Conservation (phyloP, 2,797 vertebrate genomes). For the Acanthurus tractus region DNA sequence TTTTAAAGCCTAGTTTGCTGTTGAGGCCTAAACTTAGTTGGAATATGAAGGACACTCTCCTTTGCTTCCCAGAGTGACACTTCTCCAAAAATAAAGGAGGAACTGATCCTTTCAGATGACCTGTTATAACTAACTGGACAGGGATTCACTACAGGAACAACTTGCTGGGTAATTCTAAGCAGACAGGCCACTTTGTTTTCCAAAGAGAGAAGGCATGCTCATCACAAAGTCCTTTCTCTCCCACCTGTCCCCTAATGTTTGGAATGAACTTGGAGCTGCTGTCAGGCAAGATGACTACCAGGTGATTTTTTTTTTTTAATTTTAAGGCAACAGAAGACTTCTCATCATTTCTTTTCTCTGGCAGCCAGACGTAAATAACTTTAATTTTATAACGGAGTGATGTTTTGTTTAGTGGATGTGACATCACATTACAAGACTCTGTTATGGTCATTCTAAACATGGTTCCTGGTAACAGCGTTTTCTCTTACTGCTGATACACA, state of each 20-base stretch:
- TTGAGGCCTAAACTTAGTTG: background rate
- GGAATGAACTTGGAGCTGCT: no score
- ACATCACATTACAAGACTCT: no score
- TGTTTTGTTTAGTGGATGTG: background rate
- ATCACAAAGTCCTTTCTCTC: background rate
- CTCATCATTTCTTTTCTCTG: background rate
- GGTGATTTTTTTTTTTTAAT: no score
- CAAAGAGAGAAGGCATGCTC: background rate
- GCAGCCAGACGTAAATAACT: background rate
- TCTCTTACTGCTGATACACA: constrained; percentile 5
- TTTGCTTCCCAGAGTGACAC: no score
- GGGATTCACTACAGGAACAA: no score
- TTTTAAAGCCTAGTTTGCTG: background rate
- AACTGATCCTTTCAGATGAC: background rate
- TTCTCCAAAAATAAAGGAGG: background rate
- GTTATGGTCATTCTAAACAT: background rate
- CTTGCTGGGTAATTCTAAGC: background rate
- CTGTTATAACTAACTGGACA: background rate
- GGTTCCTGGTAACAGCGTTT: background rate
- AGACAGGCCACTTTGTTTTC: background rate
- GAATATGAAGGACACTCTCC: no score
- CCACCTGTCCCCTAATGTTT: no score
- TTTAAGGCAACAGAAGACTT: background rate
- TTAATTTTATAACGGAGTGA: background rate
- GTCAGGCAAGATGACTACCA: no score